A percentile compares a stretch with the other conserved stretches of the same genome.
Conservation (phyloP, 1,140 invertebrate genomes). For the Forficula auricularia region DNA sequence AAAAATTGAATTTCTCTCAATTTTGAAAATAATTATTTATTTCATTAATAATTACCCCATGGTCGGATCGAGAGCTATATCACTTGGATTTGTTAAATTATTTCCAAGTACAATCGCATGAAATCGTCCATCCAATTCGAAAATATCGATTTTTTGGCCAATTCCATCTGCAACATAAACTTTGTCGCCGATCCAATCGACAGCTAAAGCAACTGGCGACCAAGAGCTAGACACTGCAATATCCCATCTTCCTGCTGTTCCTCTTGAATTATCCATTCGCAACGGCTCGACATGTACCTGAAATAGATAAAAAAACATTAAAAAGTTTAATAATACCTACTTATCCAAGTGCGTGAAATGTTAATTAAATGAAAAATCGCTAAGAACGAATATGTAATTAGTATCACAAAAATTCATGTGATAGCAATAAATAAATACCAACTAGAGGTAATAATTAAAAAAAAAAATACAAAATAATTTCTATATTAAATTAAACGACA, state of each 20-base stretch:
- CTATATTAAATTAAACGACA: too few relatives aligned
- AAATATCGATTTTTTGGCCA: conserved; percentile 85
- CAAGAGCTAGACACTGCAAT: conserved; percentile 63
- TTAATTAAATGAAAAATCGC: too few relatives aligned
- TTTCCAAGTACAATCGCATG: conserved; percentile 80
- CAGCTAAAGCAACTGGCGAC: conserved; percentile 73
- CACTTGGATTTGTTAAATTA: conserved; percentile 76
- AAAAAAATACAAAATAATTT: too few relatives aligned
- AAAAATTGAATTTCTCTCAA: too few relatives aligned
- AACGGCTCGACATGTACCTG: conserved; percentile 46
- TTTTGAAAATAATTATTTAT: not conserved
- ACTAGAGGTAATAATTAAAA: too few relatives aligned
- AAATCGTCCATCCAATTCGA: conserved; percentile 64
- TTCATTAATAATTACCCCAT: conserved; percentile 38
- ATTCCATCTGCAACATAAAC: conserved; percentile 86
- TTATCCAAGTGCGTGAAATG: too few relatives aligned
- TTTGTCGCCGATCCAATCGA: conserved; percentile 95
- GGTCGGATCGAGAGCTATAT: conserved; percentile 81
- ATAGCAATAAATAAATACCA: too few relatives aligned
- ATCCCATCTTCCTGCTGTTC: conserved; percentile 33
- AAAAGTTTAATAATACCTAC: conserved; percentile 3
- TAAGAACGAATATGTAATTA: too few relatives aligned
- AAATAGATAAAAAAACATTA: conserved; percentile 12
- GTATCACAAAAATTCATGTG: too few relatives aligned
- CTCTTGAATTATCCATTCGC: conserved; percentile 22